Percentiles rank a stretch among this genome's conserved stretches.
These are phyloP conservation scores for Podotricha telesiphe DNA, from an alignment of 2,888 invertebrate genomes.

Conservation along the genomic window DNA sequence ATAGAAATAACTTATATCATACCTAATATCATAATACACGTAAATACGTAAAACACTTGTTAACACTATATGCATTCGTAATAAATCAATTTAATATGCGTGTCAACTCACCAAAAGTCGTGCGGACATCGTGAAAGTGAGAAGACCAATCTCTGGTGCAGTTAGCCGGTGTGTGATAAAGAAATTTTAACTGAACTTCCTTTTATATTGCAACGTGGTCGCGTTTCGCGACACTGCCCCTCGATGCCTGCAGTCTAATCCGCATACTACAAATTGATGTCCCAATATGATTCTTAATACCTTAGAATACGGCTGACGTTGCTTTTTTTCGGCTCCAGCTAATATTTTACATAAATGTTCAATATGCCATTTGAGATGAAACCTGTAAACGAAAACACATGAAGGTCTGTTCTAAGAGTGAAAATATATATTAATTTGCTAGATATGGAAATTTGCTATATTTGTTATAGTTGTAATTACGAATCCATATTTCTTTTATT, in stretches of 20 bases:
- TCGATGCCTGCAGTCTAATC: conserved; percentile 60
- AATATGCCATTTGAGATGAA: conserved; percentile 45
- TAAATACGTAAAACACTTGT: not conserved
- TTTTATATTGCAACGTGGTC: conserved; percentile 82
- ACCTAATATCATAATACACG: not conserved
- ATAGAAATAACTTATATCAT: too few species aligned
- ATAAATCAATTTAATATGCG: conserved; percentile 7
- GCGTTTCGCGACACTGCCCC: conserved; percentile 81
- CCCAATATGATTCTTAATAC: conserved; percentile 43
- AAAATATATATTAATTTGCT: conserved; percentile 37
- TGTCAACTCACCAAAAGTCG: conserved; percentile 77
- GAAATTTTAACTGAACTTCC: conserved; percentile 80
- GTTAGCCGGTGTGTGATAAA: conserved; percentile 76
- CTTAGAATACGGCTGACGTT: conserved; percentile 19
- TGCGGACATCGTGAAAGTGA: conserved; percentile 72
- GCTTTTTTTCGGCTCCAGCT: not conserved
- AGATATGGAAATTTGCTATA: conserved; percentile 9
- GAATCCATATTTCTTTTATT: too few species aligned
- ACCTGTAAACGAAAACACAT: conserved; percentile 47
- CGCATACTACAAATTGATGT: conserved; percentile 42
- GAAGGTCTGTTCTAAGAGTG: conserved; percentile 29
- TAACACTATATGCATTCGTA: not conserved
- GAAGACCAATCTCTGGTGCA: conserved; percentile 68
- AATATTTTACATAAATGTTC: conserved; percentile 37
- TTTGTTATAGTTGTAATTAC: too few species aligned